Conservation (phyloP, 2,113 vertebrate genomes). For the Psittacus erithacus region DNA sequence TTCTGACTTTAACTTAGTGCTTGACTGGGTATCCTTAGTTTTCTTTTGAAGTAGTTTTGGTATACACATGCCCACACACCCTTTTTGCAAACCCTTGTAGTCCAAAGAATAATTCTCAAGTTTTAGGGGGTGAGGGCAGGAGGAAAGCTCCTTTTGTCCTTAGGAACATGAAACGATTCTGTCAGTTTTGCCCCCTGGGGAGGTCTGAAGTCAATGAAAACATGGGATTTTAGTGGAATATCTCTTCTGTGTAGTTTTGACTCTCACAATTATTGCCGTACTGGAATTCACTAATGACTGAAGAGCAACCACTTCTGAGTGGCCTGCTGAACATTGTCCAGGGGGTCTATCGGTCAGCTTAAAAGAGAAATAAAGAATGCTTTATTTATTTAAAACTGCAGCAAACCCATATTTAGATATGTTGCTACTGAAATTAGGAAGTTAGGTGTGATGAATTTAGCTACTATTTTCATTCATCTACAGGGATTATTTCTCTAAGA, state of each 20-base stretch:
- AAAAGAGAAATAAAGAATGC: not conserved
- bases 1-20: not conserved
- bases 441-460: not conserved
- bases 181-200: not conserved
- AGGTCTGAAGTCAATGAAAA: not conserved
- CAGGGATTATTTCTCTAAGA: not conserved
- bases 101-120: not conserved
- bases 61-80: not conserved
- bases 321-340: not conserved
- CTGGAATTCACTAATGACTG: not conserved
- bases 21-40: not conserved
- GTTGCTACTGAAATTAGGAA: not conserved
- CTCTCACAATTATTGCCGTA: not conserved
- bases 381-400: not conserved
- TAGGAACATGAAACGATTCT: not conserved
- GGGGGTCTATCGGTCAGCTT: not conserved
- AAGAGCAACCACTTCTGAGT: not conserved
- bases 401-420: not conserved
- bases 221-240: not conserved
- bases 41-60: not conserved
- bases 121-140: not conserved
- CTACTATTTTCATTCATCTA: not conserved
- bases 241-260: not conserved
- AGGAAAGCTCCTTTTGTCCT: not conserved
- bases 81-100: not conserved